phyloP scores from a whole-genome alignment of 2,888 invertebrate genomes.

The Drosophila monieri region DNA sequence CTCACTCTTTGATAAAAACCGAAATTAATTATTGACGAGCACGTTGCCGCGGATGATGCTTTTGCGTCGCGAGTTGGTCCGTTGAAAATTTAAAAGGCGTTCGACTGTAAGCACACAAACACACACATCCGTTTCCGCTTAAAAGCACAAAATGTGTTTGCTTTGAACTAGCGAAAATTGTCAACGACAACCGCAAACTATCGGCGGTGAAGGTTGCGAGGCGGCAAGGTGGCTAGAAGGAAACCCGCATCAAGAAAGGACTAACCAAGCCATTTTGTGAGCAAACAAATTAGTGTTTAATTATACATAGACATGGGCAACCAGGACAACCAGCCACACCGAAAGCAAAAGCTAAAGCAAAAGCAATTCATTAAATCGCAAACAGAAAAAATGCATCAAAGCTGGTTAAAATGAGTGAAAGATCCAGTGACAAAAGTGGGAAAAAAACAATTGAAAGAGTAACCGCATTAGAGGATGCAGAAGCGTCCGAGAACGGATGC shows the following conservation, averaged over 20 bases:
- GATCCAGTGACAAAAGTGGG: conserved; percentile 10
- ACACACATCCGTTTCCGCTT: conserved; percentile 64
- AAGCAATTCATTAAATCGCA: conserved; percentile 24
- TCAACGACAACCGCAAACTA: conserved; percentile 66
- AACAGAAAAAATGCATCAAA: conserved; percentile 52
- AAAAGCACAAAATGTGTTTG: conserved; percentile 63
- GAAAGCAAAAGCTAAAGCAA: conserved; percentile 9
- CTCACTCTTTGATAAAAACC: conserved; percentile 75
- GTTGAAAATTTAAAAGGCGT: conserved; percentile 77
- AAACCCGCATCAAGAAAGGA: conserved; percentile 51
- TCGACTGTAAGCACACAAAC: conserved; percentile 78
- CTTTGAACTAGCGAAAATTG: conserved; percentile 63
- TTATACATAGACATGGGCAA: conserved; percentile 53
- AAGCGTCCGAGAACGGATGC: conserved; percentile 49
- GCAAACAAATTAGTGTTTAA: conserved; percentile 73
- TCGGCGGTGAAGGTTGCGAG: conserved; percentile 19
- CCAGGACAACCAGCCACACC: conserved; percentile 16
- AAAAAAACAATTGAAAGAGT: conserved; percentile 21
- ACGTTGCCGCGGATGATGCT: conserved; percentile 45
- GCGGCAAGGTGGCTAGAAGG: conserved; percentile 23
- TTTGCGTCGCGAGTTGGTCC: conserved; percentile 27
- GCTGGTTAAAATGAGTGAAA: conserved; percentile 49
- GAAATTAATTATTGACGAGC: conserved; percentile 76
- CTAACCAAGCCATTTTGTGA: conserved; percentile 40
- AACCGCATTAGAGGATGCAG: conserved; percentile 54